phyloP scores from a whole-genome alignment of 2,888 invertebrate genomes.

The Drosophila pseudotalamancana region DNA sequence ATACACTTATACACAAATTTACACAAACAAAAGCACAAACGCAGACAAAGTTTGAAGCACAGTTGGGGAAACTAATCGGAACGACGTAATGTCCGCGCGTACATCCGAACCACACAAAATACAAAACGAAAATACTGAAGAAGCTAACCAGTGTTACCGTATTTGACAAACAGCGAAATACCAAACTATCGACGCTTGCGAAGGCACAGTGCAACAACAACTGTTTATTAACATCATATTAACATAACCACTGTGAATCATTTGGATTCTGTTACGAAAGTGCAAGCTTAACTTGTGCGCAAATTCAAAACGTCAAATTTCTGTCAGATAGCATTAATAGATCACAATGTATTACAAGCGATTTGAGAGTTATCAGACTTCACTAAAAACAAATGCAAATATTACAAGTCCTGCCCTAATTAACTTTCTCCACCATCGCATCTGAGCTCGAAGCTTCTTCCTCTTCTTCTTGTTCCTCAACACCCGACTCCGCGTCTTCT shows the following conservation, averaged over 20 bases:
- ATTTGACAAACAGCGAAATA: not conserved
- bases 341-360: constrained; percentile 8
- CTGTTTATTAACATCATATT: not conserved
- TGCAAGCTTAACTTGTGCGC: not conserved
- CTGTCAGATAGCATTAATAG: not conserved
- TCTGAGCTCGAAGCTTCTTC: constrained; percentile 16
- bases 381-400: constrained; percentile 27
- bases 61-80: constrained; percentile 30
- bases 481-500: not conserved
- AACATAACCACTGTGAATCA: not conserved
- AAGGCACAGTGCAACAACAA: not conserved
- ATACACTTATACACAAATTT: not conserved
- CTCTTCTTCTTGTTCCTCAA: constrained; percentile 29
- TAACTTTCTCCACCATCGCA: constrained; percentile 23
- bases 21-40: constrained; percentile 10
- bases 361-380: constrained; percentile 20
- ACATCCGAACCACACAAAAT: constrained; percentile 30
- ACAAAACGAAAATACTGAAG: constrained; percentile 15
- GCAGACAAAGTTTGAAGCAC: constrained; percentile 3
- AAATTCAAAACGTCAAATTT: not conserved
- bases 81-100: constrained; percentile 18
- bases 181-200: not conserved
- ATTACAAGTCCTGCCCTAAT: constrained; percentile 7
- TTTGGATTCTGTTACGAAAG: no score
- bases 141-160: constrained; percentile 2